Evolutionary conservation across 2,888 invertebrate genomes (phyloP), one percentile per base, ranked within the genome.

Genomic region (Criorhina ranunculi): DNA sequence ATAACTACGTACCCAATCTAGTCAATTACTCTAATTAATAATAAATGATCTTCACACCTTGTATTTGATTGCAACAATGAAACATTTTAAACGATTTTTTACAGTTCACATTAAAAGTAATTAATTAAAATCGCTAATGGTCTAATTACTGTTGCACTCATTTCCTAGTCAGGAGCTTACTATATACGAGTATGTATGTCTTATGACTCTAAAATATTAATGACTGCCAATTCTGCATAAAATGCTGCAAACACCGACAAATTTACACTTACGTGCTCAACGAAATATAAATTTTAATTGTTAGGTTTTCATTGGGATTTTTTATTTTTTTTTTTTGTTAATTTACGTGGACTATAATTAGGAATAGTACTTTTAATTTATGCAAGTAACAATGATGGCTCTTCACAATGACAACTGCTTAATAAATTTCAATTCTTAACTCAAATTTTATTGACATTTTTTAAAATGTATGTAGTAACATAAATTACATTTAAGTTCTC

Each of bases 381-480:
- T 44, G n/a, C 37, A 49, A 12, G 11, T 12, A 24, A 1, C 5
- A 12, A 1, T 11, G 3, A 40, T 12, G 44, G 9, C 2, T 57
- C 29, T n/a, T n/a, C 31, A 53, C 53, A 40, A 42, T 12, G 17
- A 60, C 11, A 11, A 12, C 33, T 42, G 6, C 29, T 19, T 11
- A 59, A 15, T 49, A 51, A 51, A 49, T 51, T 31, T 12, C 2
- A 51, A 8, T 7, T 51, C 12, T 12, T 31, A 7, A 19, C 4
- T 29, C n/a, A n/a, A n/a, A n/a, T 51, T 49, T 49, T 49, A 49
- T 49, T 24, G n/a, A n/a, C 24, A 24, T n/a, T 24, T 49, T 19
- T 19, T 46, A 24, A 17, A 12, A 9, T 19, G 12, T 51, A 44
- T n/a, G n/a, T n/a, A n/a, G n/a, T n/a, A n/a, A n/a, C n/a, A n/a